A percentile compares a stretch with the other conserved stretches of the same genome.
These are phyloP conservation scores for Radopholus similis DNA, from an alignment of 1,140 invertebrate genomes.

Conservation along the genomic window DNA sequence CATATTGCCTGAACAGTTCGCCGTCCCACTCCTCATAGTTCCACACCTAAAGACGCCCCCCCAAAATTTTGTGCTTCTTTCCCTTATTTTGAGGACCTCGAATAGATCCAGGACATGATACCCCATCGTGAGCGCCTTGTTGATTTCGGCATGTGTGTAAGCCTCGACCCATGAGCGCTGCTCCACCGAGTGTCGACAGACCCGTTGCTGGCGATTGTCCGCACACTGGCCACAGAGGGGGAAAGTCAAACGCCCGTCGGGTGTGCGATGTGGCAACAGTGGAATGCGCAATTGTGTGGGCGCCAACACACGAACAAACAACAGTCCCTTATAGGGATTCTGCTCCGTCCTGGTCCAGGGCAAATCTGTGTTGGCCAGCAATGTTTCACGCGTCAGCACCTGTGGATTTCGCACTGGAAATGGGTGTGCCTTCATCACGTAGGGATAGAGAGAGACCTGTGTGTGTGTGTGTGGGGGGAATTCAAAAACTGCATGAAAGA, in stretches of 20 bases:
- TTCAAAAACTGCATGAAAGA: background rate
- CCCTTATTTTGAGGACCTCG: background rate
- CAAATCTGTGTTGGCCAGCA: no score
- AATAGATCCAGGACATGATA: background rate
- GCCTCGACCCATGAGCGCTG: background rate
- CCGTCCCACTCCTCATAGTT: background rate
- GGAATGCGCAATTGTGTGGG: background rate
- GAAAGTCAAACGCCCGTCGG: conserved; percentile 4
- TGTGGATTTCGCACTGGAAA: background rate
- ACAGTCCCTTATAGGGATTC: background rate
- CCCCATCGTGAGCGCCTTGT: background rate
- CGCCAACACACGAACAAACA: background rate
- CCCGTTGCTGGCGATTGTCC: background rate
- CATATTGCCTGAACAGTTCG: background rate
- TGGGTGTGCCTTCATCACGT: background rate
- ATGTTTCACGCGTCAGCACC: background rate
- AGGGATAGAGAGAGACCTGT: background rate
- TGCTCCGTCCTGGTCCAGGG: background rate
- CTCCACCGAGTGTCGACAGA: background rate
- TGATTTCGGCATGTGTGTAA: background rate
- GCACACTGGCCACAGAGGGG: background rate
- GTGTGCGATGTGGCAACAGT: background rate
- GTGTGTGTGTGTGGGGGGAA: background rate
- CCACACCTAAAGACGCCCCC: background rate
- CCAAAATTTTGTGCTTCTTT: background rate